Base-by-base conservation (phyloP, 1,140 invertebrate genomes). In the Elymnias hypermnestra region DNA sequence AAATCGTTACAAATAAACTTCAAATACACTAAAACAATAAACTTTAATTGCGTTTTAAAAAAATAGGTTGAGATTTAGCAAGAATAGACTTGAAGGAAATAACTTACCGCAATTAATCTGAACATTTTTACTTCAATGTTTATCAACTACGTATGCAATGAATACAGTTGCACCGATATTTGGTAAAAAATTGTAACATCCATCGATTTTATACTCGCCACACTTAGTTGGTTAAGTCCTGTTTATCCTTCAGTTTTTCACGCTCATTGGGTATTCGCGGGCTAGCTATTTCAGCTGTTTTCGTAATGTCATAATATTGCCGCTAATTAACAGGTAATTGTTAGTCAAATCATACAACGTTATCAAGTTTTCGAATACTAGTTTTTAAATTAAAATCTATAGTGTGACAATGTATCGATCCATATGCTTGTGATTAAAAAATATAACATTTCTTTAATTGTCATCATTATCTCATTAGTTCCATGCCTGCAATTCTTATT, bases 241-340 rank as follows among this genome's bases (percentile, higher is more conserved):
- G 51, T 46, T 50, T 56, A 72, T 72, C 73, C 67, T 75, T 73
- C 60, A 48, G 43, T 44, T 59, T 57, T 71, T 77, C 70, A 83
- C 79, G 79, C 74, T 81, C 50, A 77, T 78, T 83, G 64, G 62
- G 35, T 73, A 83, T 81, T 78, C 69, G 58, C 65, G 53, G 62
- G 60, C 29, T 21, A 21, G 29, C 41, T 37, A 42, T 39, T 48
- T 40, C 40, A 13, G 21, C 51, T 35, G 46, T 82, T 82, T 79
- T 83, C 70, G 66, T 77, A 77, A 79, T 60, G 57, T 62, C 58
- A 56, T 63, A 62, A 67, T 63, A 56, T 53, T 47, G 38, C 33
- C 41, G 26, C 22, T 50, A 39, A 60, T 56, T 49, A 37, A 28
- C 48, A 14, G 18, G 10, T 35, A 23, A 44, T 35, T 22, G 33